A percentile compares a stretch with the other conserved stretches of the same genome.
phyloP scores from a whole-genome alignment of 1,140 invertebrate species.

The Atopsyche davidsoni region DNA sequence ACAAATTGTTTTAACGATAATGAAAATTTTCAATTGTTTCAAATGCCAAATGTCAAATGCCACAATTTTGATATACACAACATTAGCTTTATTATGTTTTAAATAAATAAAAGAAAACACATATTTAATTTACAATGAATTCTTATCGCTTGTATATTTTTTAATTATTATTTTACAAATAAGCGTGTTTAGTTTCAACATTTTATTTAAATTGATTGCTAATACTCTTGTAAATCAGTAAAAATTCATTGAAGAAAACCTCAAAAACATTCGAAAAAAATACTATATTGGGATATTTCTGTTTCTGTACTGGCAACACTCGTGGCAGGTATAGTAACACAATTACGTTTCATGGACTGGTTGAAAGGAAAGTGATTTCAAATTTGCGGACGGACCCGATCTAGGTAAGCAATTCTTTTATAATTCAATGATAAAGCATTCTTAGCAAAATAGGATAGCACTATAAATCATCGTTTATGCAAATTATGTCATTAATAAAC shows the following conservation, averaged over 20 bases:
- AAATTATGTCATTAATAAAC: conserved; percentile 3
- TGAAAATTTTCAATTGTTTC: no score
- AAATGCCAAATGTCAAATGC: no score
- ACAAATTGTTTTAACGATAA: no score
- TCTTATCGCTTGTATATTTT: conserved; percentile 1
- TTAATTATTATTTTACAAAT: neutral
- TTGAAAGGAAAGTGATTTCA: conserved; percentile 26
- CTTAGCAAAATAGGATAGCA: no score
- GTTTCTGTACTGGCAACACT: conserved; percentile 22
- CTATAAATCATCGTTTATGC: no score
- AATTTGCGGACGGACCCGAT: conserved; percentile 19
- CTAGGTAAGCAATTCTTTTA: conserved; percentile 16
- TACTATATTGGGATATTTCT: no score
- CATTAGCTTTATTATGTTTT: no score
- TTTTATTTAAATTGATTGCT: conserved; percentile 3
- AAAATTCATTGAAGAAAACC: neutral
- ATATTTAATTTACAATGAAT: no score
- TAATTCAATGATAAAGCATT: neutral
- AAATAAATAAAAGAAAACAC: no score
- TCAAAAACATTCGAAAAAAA: no score
- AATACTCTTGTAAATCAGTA: neutral
- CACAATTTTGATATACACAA: no score
- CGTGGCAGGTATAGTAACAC: conserved; percentile 19
- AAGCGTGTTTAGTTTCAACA: no score
- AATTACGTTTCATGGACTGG: conserved; percentile 24